phyloP scores from a whole-genome alignment of 2,888 invertebrate species.

The Meliscaeva auricollis region DNA sequence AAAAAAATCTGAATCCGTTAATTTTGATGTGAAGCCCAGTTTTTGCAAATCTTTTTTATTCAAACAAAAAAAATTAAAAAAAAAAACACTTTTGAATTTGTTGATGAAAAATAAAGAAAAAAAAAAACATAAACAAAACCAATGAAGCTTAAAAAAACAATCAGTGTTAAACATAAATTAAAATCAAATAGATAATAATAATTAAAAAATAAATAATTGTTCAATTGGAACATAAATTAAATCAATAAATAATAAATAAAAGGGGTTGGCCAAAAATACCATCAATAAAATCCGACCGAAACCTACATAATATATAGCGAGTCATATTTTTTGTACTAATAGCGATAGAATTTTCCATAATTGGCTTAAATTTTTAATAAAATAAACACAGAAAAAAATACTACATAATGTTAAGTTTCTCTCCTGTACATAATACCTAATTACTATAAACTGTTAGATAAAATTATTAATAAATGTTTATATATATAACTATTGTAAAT shows the following conservation, averaged over 20 bases:
- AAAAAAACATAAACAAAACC: conserved; percentile 48
- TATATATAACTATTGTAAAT: conserved; percentile 48
- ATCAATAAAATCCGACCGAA: conserved; percentile 29
- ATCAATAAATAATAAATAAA: neutral
- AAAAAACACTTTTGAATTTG: conserved; percentile 49
- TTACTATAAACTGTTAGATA: conserved; percentile 44
- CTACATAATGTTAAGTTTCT: conserved; percentile 56
- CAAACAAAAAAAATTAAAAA: conserved; percentile 59
- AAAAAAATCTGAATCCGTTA: conserved; percentile 39
- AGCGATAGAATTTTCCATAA: conserved; percentile 51
- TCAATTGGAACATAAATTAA: conserved; percentile 45
- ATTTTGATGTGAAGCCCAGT: conserved; percentile 80
- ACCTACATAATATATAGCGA: conserved; percentile 4
- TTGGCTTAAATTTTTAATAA: conserved; percentile 47
- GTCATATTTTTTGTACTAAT: conserved; percentile 64
- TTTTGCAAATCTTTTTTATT: conserved; percentile 76
- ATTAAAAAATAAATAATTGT: conserved; percentile 39
- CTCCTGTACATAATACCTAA: conserved; percentile 42
- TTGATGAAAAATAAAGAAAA: conserved; percentile 33
- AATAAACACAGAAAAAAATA: conserved; percentile 10
- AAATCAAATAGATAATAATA: conserved; percentile 71
- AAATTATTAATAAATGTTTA: conserved; percentile 34
- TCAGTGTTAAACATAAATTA: conserved; percentile 68
- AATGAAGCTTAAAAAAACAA: conserved; percentile 76
- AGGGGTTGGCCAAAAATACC: conserved; percentile 16